Conservation (phyloP, 92 coral and sea anemone species). For the Diadumene lineata region DNA sequence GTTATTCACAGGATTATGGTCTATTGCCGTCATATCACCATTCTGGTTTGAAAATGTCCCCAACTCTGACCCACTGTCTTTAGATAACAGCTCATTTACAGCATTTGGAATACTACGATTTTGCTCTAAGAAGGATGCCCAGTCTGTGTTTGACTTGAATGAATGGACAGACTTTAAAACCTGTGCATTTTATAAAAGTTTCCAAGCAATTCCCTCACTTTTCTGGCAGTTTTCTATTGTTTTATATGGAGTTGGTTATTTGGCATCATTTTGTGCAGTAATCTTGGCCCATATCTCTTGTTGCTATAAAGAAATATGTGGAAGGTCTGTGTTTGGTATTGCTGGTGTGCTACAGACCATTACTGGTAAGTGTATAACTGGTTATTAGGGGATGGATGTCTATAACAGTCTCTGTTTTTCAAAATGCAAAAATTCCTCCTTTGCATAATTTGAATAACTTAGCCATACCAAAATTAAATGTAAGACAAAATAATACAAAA, state of each 20-base stretch:
- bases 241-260: constrained; percentile 59
- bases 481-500: no score
- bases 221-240: constrained; percentile 75
- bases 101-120: constrained; percentile 78
- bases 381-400: neutral
- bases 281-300: constrained; percentile 67
- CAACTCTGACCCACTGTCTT: constrained; percentile 54
- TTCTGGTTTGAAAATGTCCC: constrained; percentile 82
- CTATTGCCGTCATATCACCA: constrained; percentile 75
- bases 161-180: constrained; percentile 65
- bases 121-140: constrained; percentile 62
- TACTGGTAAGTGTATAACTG: constrained; percentile 52
- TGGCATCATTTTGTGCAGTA: constrained; percentile 49
- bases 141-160: constrained; percentile 63
- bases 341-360: constrained; percentile 62
- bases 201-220: constrained; percentile 74
- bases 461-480: no score
- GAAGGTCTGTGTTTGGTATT: constrained; percentile 57
- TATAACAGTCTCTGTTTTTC: no score
- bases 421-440: no score
- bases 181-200: constrained; percentile 69
- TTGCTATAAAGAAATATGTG: constrained; percentile 55
- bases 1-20: constrained; percentile 48
- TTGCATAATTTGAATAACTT: no score
- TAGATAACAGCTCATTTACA: constrained; percentile 63